phyloP scores from a whole-genome alignment of 92 coral and sea anemone species.

The Plumapathes pennacea region DNA sequence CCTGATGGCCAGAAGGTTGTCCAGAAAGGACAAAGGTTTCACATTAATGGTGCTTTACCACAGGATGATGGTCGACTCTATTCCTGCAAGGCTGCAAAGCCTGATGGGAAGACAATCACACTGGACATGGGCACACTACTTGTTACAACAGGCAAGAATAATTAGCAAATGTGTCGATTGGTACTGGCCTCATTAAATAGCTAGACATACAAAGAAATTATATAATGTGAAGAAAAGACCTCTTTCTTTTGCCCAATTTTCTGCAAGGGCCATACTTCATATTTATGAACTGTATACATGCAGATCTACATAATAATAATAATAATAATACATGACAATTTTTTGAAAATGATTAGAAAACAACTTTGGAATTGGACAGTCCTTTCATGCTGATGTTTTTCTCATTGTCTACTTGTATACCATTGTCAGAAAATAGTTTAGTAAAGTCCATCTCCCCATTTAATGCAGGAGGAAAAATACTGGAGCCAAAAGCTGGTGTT shows the following conservation, averaged over 20 bases:
- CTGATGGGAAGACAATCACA: constrained; percentile 34
- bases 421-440: too few relatives aligned
- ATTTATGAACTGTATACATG: background rate
- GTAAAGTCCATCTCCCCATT: too few relatives aligned
- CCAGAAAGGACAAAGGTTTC: constrained; percentile 20
- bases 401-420: too few relatives aligned
- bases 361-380: too few relatives aligned
- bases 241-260: background rate
- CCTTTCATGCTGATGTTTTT: too few relatives aligned
- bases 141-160: constrained; percentile 46
- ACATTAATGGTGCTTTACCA: constrained; percentile 23
- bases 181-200: too few relatives aligned
- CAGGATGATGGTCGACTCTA: constrained; percentile 53
- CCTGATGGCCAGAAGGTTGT: constrained; percentile 51
- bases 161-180: background rate
- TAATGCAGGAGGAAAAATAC: constrained; percentile 35
- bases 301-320: background rate
- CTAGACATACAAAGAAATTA: too few relatives aligned
- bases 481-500: constrained; percentile 60
- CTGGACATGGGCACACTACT: constrained; percentile 40
- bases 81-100: constrained; percentile 48
- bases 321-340: background rate
- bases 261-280: background rate
- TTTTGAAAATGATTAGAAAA: too few relatives aligned
- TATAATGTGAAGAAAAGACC: too few relatives aligned